phyloP scores from a whole-genome alignment of 2,888 invertebrate species.

The Drosophila pseudotalamancana region DNA sequence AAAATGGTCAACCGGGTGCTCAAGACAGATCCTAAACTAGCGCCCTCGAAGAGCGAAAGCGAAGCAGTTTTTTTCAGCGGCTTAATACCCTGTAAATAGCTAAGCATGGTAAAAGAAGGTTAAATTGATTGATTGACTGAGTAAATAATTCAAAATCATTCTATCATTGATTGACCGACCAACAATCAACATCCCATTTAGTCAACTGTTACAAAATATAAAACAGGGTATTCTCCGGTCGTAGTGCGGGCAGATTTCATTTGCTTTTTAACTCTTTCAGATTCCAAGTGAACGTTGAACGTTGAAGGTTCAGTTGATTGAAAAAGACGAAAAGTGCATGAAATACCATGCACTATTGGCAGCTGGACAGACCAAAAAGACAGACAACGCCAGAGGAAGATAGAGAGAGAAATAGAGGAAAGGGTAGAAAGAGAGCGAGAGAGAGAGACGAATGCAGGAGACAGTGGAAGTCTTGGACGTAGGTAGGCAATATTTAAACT shows the following conservation, averaged over 20 bases:
- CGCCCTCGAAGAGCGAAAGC: constrained; percentile 56
- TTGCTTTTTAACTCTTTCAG: constrained; percentile 3
- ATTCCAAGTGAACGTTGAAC: constrained; percentile 19
- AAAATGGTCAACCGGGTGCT: constrained; percentile 10
- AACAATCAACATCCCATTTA: no score
- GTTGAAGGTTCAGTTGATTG: constrained; percentile 57
- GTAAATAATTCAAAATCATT: no score
- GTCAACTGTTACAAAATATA: no score
- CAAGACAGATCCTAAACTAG: constrained; percentile 52
- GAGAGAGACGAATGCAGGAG: background rate
- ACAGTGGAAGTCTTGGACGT: background rate
- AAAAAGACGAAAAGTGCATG: constrained; percentile 78
- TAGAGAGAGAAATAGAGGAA: background rate
- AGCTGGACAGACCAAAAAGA: constrained; percentile 40
- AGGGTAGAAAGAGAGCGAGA: no score
- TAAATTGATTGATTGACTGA: no score
- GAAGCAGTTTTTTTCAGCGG: constrained; percentile 31
- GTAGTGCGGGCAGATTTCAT: background rate
- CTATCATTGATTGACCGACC: no score
- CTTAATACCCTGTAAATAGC: constrained; percentile 1
- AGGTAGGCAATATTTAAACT: constrained; percentile 78
- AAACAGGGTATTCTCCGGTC: background rate
- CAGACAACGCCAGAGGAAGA: background rate
- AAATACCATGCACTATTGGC: constrained; percentile 76
- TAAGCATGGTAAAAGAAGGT: background rate